Evolutionary conservation across 2,113 vertebrate genomes (phyloP), one percentile per base, ranked within the genome.

Genomic region (Rallus limicola): DNA sequence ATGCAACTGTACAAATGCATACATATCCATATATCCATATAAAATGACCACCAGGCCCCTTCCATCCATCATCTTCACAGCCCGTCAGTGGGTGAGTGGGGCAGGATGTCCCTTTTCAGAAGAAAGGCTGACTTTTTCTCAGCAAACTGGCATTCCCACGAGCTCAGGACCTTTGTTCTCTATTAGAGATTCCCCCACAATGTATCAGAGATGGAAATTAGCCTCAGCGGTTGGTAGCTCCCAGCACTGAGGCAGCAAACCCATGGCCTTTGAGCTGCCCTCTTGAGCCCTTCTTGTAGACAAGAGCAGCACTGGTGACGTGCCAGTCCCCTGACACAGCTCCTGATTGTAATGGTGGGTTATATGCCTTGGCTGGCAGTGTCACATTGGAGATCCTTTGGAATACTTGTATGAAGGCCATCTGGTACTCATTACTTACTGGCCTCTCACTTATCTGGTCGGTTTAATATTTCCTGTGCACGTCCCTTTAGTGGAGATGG

Each of bases 301-400:
- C 4, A 18, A 86, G 64, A 77, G 40, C 31, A 69, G 34, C 19
- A 8, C 29, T 67, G 64, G 59, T 59, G 80, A 50, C 23, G 29
- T 2, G 5, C 14, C 55, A 34, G 88, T 77, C 42, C 80, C 33
- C 72, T 89, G 94, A 88, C 77, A 44, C 23, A 4, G 10, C 0
- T 5, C 69, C 89, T 92, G 89, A 86, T 92, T 95, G 63, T 85
- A 79, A 64, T 75, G 33, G 34, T 86, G 53, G 48, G 33, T 75
- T 94, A 53, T 0, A 0, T 83, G 80, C 63, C 80, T 77, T 46
- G 72, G 79, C 72, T 12, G 2, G 36, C 55, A 74, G 40, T 42
- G 7, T 67, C n/a, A 42, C 2, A 1, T 10, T 5, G 38, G 76
- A 81, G 76, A 77, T 86, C 64, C 72, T 91, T 71, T 11, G 13